A percentile compares a stretch with the other conserved stretches of the same genome.
phyloP scores from a whole-genome alignment of 2,888 invertebrate genomes.

The Sphaerophoria taeniata region DNA sequence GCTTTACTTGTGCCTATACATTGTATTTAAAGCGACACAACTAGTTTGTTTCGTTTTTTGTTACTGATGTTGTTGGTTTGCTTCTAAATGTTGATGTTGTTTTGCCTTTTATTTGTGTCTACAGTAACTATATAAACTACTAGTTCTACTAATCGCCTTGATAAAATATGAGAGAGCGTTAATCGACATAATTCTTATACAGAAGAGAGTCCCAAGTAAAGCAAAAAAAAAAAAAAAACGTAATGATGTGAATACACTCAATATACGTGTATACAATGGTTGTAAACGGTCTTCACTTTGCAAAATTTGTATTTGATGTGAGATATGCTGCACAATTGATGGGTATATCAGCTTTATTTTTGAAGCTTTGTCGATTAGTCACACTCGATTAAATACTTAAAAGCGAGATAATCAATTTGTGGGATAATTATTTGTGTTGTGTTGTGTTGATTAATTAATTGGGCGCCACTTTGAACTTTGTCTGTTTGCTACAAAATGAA shows the following conservation, averaged over 20 bases:
- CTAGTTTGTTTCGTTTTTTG: slow-evolving; percentile 40
- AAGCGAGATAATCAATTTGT: slow-evolving; percentile 39
- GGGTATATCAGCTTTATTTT: background rate
- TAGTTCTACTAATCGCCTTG: slow-evolving; percentile 38
- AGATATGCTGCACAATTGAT: background rate
- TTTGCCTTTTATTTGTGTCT: slow-evolving; percentile 40
- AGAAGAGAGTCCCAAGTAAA: slow-evolving; percentile 1
- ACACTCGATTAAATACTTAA: background rate
- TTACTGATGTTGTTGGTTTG: background rate
- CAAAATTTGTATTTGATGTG: slow-evolving; percentile 2
- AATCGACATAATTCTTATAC: slow-evolving; percentile 39
- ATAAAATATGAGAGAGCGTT: slow-evolving; percentile 48
- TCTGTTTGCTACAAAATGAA: background rate
- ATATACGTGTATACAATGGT: background rate
- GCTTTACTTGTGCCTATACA: slow-evolving; percentile 37
- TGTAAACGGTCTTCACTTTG: background rate
- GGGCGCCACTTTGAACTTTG: slow-evolving; percentile 28
- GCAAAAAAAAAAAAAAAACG: background rate
- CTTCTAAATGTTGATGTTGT: slow-evolving; percentile 13
- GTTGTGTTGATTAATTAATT: slow-evolving; percentile 46
- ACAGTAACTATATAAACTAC: slow-evolving; percentile 17
- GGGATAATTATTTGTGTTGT: slow-evolving; percentile 30
- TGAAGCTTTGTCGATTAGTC: background rate
- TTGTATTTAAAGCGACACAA: slow-evolving; percentile 19
- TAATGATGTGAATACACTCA: background rate